These are phyloP conservation scores for Philaethria dido DNA, from an alignment of 2,888 invertebrate species.

Conservation along the genomic window DNA sequence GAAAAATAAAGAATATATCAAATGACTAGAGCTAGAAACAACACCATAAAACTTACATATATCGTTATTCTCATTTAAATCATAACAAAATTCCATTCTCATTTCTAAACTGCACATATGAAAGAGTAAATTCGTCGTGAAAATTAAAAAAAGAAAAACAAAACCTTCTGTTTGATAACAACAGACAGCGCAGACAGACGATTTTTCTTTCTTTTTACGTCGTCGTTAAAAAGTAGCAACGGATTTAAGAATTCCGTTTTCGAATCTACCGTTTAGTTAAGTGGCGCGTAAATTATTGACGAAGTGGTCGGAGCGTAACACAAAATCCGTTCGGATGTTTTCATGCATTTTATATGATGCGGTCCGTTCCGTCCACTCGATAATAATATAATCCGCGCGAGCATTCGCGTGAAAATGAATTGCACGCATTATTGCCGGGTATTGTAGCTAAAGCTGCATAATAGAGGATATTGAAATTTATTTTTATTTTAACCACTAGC, in stretches of 20 bases:
- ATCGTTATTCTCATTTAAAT: background rate
- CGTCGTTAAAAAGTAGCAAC: slow-evolving; percentile 7
- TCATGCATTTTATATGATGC: slow-evolving; percentile 41
- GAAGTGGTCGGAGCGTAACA: slow-evolving; percentile 31
- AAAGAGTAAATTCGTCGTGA: background rate
- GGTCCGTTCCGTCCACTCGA: slow-evolving; percentile 35
- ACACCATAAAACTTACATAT: no score
- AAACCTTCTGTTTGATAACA: background rate
- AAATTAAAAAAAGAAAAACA: background rate
- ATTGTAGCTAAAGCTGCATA: slow-evolving; percentile 25
- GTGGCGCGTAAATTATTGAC: slow-evolving; percentile 36
- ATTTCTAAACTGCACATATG: background rate
- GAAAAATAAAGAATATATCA: no score
- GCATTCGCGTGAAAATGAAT: slow-evolving; percentile 34
- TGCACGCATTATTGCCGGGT: slow-evolving; percentile 30
- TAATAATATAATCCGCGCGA: slow-evolving; percentile 39
- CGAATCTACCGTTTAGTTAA: slow-evolving; percentile 34
- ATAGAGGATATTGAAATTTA: slow-evolving; percentile 23
- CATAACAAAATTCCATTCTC: background rate
- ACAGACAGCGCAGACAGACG: background rate
- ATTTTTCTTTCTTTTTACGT: slow-evolving; percentile 1
- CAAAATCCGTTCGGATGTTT: slow-evolving; percentile 38
- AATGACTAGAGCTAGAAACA: no score
- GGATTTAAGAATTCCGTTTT: slow-evolving; percentile 18
- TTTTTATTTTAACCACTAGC: slow-evolving; percentile 7